Conservation (phyloP, 2,797 vertebrate species). For the Serranus cabrilla region DNA sequence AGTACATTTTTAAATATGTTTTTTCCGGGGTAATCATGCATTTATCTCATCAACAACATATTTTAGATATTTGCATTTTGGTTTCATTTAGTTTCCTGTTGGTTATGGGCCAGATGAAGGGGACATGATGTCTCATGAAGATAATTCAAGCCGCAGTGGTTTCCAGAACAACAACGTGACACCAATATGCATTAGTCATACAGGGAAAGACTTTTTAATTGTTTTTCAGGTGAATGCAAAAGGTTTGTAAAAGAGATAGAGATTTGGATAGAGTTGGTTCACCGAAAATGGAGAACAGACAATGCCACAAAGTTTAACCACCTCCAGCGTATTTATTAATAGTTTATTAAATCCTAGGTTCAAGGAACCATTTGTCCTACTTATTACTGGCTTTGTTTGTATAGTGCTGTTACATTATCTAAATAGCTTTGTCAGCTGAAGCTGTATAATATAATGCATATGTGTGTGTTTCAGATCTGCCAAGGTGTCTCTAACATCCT, state of each 20-base stretch:
- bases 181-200: too few relatives aligned
- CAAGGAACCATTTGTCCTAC: neutral
- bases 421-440: too few relatives aligned
- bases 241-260: neutral
- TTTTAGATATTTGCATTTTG: constrained; percentile 43
- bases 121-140: neutral
- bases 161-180: neutral
- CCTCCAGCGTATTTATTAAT: too few relatives aligned
- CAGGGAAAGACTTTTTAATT: too few relatives aligned
- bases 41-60: neutral
- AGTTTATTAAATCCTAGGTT: too few relatives aligned
- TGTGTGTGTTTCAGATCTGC: constrained; percentile 25
- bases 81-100: neutral
- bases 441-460: neutral
- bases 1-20: too few relatives aligned
- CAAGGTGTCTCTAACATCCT: constrained; percentile 69
- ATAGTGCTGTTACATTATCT: neutral
- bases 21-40: neutral
- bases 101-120: neutral
- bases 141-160: neutral
- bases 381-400: neutral
- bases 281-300: neutral
- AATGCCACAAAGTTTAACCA: neutral
- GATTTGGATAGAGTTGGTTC: neutral
- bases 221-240: neutral